Evolutionary conservation across 1,140 invertebrate species (phyloP).

Genomic region (Tetramorium alpestre): DNA sequence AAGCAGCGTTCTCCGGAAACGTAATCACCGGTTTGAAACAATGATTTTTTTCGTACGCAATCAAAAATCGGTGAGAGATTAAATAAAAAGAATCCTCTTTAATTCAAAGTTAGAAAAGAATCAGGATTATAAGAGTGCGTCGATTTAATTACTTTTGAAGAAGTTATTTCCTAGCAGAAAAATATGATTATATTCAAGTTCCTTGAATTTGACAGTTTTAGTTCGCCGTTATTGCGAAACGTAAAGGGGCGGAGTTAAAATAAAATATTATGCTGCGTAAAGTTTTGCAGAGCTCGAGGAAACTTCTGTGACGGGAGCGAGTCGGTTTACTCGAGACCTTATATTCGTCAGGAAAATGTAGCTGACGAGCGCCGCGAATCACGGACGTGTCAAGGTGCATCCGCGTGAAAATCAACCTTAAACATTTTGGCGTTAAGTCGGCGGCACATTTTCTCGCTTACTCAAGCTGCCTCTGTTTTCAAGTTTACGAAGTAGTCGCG

Average conservation of each 20-base stretch:
- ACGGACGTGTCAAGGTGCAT: slow-evolving; percentile 49
- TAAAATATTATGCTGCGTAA: slow-evolving; percentile 50
- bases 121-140: neutral
- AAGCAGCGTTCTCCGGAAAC: slow-evolving; percentile 15
- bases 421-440: slow-evolving; percentile 61
- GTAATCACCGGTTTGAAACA: slow-evolving; percentile 7
- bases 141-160: slow-evolving; percentile 2
- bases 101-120: neutral
- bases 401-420: slow-evolving; percentile 63
- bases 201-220: slow-evolving; percentile 24
- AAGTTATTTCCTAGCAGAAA: neutral
- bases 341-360: slow-evolving; percentile 51
- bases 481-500: slow-evolving; percentile 48
- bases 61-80: neutral
- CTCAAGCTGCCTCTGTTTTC: slow-evolving; percentile 37
- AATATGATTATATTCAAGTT: neutral
- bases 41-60: neutral
- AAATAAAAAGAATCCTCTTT: neutral
- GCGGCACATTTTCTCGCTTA: slow-evolving; percentile 49
- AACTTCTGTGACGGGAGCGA: slow-evolving; percentile 39
- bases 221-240: slow-evolving; percentile 33
- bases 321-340: slow-evolving; percentile 38
- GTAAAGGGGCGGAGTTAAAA: slow-evolving; percentile 42
- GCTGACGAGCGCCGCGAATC: slow-evolving; percentile 50
- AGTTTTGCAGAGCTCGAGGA: slow-evolving; percentile 34